Evolutionary conservation across 30 jellyfish, hydroid and myxozoan genomes (phyloP).

Genomic region (Hydractinia echinata): DNA sequence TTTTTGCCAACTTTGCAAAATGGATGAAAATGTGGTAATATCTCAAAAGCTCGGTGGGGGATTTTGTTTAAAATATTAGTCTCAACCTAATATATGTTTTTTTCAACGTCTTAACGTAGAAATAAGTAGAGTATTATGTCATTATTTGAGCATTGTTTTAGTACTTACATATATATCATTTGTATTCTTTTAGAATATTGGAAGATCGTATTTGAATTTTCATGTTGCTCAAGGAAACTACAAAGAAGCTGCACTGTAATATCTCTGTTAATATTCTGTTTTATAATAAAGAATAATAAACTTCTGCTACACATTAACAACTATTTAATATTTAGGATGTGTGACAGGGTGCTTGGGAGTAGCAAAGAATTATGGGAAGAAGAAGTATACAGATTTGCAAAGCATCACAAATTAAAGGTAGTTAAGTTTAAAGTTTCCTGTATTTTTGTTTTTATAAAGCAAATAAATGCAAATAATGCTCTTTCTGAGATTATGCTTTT

Average conservation of each 20-base stretch:
- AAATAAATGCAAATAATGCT: background rate
- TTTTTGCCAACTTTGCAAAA: no score
- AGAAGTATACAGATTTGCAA: constrained; percentile 73
- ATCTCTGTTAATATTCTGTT: background rate
- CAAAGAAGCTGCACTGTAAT: constrained; percentile 82
- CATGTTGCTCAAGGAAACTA: constrained; percentile 43
- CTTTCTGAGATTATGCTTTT: background rate
- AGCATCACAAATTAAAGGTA: constrained; percentile 53
- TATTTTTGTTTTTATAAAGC: background rate
- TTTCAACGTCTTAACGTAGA: no score
- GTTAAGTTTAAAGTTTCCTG: background rate
- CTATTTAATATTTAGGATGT: constrained; percentile 26
- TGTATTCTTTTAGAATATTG: constrained; percentile 42
- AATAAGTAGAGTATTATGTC: background rate
- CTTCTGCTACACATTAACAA: no score
- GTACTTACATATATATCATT: background rate
- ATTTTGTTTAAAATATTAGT: no score
- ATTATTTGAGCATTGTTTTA: background rate
- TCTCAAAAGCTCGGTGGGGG: no score
- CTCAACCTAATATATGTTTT: no score
- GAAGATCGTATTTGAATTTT: constrained; percentile 66
- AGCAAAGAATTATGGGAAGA: constrained; percentile 85
- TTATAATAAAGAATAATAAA: background rate
- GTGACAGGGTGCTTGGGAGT: constrained; percentile 70
- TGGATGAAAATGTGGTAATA: no score